phyloP scores from a whole-genome alignment of 2,797 vertebrate genomes.

The Ctenopoma kingsleyae region DNA sequence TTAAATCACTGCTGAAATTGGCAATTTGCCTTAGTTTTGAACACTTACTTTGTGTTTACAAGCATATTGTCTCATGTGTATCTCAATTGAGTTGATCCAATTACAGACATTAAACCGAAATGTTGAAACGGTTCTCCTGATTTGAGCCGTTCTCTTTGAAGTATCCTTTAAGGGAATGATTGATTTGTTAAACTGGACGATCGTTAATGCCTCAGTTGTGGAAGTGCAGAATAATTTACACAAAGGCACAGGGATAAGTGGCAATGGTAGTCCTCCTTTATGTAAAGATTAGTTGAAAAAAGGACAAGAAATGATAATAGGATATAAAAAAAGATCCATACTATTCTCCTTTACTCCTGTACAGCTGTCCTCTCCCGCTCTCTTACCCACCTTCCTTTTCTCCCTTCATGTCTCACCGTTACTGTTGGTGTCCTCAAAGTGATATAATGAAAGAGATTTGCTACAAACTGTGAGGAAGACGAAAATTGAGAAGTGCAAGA shows the following conservation, averaged over 20 bases:
- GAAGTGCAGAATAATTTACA: conserved; percentile 13
- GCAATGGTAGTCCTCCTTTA: not conserved
- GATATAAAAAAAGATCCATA: conserved; percentile 6
- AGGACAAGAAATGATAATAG: conserved; percentile 12
- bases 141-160: conserved; percentile 12
- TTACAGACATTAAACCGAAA: conserved; percentile 5
- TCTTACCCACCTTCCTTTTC: not conserved
- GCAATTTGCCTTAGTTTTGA: conserved; percentile 48
- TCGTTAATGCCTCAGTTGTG: conserved; percentile 9
- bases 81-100: not conserved
- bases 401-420: conserved; percentile 8
- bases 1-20: conserved; percentile 51
- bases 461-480: conserved; percentile 24
- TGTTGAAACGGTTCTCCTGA: not conserved
- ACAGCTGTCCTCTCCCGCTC: conserved; percentile 44
- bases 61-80: conserved; percentile 36
- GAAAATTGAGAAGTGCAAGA: conserved; percentile 39
- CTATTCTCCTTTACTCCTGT: not conserved
- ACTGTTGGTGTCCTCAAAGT: conserved; percentile 17
- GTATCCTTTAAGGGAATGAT: not conserved
- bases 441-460: conserved; percentile 45
- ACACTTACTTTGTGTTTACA: conserved; percentile 65
- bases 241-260: conserved; percentile 18
- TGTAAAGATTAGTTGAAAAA: conserved; percentile 28
- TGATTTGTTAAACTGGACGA: not conserved